phyloP scores from a whole-genome alignment of 2,797 vertebrate genomes.

The Sparidentex hasta region DNA sequence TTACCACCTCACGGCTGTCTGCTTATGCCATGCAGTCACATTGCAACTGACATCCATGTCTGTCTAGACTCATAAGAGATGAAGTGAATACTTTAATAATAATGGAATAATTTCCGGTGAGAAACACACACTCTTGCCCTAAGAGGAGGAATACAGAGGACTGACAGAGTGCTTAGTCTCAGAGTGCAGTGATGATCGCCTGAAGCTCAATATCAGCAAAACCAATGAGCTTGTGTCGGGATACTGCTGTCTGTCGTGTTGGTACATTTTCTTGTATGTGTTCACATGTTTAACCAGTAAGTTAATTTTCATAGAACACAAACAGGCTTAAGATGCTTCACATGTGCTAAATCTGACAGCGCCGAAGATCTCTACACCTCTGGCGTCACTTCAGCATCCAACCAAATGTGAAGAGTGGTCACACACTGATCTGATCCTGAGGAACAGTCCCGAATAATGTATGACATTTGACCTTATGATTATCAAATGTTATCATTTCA shows the following conservation, averaged over 20 bases:
- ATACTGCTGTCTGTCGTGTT: too few species aligned
- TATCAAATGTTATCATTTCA: too few species aligned
- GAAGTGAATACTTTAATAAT: background rate
- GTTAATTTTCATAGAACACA: background rate
- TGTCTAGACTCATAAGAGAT: background rate
- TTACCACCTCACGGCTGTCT: background rate
- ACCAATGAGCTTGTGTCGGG: background rate
- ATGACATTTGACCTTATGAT: background rate
- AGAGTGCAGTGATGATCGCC: background rate
- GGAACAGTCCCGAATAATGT: background rate
- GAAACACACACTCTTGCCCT: background rate
- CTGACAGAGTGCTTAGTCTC: background rate
- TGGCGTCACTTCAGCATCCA: background rate
- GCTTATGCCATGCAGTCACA: background rate
- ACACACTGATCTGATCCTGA: background rate
- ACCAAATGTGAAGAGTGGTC: background rate
- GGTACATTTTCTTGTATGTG: too few species aligned
- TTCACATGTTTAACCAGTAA: too few species aligned
- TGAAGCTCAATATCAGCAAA: background rate
- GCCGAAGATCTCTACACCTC: background rate
- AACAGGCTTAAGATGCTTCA: background rate
- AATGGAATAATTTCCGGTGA: background rate
- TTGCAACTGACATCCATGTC: background rate
- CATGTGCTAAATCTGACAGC: background rate
- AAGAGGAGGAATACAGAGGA: background rate